Base-by-base conservation (phyloP, 2,113 vertebrate species). In the Odontophorus gujanensis region DNA sequence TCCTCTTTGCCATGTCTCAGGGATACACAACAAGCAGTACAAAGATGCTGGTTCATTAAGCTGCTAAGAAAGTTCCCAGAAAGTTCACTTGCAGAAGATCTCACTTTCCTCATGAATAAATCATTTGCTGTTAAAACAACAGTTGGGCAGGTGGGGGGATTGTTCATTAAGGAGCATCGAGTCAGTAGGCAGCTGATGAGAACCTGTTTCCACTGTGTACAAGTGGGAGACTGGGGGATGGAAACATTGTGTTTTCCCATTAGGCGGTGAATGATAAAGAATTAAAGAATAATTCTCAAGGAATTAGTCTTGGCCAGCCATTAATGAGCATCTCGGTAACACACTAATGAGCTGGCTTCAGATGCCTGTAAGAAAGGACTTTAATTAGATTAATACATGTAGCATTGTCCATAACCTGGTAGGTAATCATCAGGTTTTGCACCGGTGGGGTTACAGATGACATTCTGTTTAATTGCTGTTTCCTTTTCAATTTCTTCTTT, bases 341-440 rank as follows among this genome's bases (percentile, higher is more conserved):
- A 81, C 90, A 67, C 73, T 97, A 96, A 98, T 96, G 94, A 97
- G 92, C 76, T 91, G 87, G 62, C 89, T 96, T 93, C 89, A 92
- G 90, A 90, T 87, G 85, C 86, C 91, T 94, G 78, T 90, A 77
- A 71, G 72, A 95, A 95, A 85, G 38, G 45, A 81, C 79, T 96
- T 97, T 97, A 97, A 97, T 98, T 96, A 97, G 96, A 97, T 97
- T 96, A 97, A 96, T 96, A 94, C 92, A 87, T 97, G 86, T 93
- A 94, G 89, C 91, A 94, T 97, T 93, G 96, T 96, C 92, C 92
- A 62, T 83, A 88, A 76, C 89, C 36, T 42, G 25, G 72, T 78
- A 92, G 76, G 92, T 97, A 96, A 97, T 95, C 84, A 96, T 67
- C 84, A 96, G 84, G 79, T 72, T 93, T 73, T 93, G 81, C 75